Conservation (phyloP, 2,888 invertebrate species). For the Luperina testacea region DNA sequence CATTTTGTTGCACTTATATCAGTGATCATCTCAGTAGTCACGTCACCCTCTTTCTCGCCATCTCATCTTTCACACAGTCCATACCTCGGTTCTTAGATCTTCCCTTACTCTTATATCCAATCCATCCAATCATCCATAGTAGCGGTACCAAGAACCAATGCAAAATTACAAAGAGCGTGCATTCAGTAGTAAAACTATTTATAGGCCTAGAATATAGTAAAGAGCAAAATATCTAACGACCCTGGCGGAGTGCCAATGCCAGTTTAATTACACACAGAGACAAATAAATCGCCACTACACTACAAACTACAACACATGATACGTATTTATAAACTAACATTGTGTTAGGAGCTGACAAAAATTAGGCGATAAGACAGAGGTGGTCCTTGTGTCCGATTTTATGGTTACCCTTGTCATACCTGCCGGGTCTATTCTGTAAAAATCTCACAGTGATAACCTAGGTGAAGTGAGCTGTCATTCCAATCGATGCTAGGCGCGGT, state of each 20-base stretch:
- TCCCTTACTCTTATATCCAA: background rate
- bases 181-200: slow-evolving; percentile 51
- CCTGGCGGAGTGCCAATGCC: slow-evolving; percentile 63
- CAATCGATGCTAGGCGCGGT: background rate
- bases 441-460: background rate
- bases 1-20: too few relatives aligned
- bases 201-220: slow-evolving; percentile 53
- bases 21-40: too few relatives aligned
- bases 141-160: slow-evolving; percentile 3
- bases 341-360: slow-evolving; percentile 2
- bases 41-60: background rate
- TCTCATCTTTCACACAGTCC: background rate
- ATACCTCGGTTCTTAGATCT: background rate
- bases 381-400: background rate
- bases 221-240: slow-evolving; percentile 53
- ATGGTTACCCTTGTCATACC: background rate
- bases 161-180: slow-evolving; percentile 29
- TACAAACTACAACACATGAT: slow-evolving; percentile 35
- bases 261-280: slow-evolving; percentile 56
- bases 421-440: background rate
- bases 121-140: background rate
- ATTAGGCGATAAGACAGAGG: background rate
- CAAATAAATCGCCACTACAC: slow-evolving; percentile 45
- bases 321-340: slow-evolving; percentile 28
- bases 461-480: background rate